These are phyloP conservation scores for Alectoris magna DNA, from an alignment of 2,797 vertebrate genomes.

Conservation along the genomic window DNA sequence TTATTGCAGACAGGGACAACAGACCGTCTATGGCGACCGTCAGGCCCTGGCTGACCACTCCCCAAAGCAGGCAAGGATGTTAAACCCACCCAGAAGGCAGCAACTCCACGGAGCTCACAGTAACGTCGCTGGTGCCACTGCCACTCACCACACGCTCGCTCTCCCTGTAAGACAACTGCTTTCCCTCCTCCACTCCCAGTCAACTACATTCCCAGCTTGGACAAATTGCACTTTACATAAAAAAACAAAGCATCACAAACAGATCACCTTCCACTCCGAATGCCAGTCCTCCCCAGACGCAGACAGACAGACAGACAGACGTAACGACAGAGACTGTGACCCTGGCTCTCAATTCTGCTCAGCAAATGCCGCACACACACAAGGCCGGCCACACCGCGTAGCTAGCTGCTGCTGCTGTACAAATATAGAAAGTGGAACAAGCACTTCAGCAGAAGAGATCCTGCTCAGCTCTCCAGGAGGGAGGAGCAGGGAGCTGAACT, in stretches of 20 bases:
- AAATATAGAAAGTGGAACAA: conserved; percentile 78
- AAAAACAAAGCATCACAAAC: conserved; percentile 10
- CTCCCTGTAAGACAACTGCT: neutral
- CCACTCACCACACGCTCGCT: neutral
- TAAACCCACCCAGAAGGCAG: conserved; percentile 3
- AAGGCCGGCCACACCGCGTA: neutral
- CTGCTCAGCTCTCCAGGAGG: conserved; percentile 59
- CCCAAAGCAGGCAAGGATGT: conserved; percentile 4
- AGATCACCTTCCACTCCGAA: conserved; percentile 67
- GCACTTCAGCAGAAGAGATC: conserved; percentile 67
- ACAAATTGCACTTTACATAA: neutral
- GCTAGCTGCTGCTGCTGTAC: conserved; percentile 63
- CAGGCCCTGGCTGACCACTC: conserved; percentile 4
- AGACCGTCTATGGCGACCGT: conserved; percentile 46
- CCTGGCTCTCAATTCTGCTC: conserved; percentile 31
- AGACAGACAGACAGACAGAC: conserved; percentile 55
- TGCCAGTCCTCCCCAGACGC: conserved; percentile 20
- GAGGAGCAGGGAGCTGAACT: conserved; percentile 75
- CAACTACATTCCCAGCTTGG: neutral
- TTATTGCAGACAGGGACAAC: conserved; percentile 40
- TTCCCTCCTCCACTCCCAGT: neutral
- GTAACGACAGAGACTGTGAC: conserved; percentile 32
- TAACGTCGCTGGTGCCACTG: neutral
- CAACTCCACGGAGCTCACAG: neutral
- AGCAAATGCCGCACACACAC: neutral